Evolutionary conservation across 2,797 vertebrate genomes (phyloP).

Genomic region (Alectoris magna): DNA sequence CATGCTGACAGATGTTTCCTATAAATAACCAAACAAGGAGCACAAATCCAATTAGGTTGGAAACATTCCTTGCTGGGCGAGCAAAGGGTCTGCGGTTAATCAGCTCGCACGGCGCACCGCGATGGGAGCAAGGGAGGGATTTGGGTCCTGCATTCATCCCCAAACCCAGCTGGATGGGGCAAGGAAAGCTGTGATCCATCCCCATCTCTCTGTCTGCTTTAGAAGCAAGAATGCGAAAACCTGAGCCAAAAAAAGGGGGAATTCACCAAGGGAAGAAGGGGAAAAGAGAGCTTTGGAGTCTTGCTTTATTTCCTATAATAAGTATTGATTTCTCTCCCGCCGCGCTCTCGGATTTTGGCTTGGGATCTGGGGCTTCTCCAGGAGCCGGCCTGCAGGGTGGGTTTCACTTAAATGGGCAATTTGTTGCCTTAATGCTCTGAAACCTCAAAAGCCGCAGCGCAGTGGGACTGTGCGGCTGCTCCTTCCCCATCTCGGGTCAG

Average conservation of each 20-base stretch:
- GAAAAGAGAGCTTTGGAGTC: background rate
- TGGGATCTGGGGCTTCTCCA: background rate
- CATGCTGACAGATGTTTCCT: constrained; percentile 8
- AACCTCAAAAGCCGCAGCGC: constrained; percentile 45
- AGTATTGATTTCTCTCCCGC: background rate
- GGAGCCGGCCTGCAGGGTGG: background rate
- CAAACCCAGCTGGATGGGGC: background rate
- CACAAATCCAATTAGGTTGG: constrained; percentile 23
- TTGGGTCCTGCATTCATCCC: accelerated
- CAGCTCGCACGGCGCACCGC: background rate
- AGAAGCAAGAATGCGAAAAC: background rate
- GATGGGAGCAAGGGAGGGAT: background rate
- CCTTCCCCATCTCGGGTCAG: background rate
- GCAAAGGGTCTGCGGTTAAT: background rate
- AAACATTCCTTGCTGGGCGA: background rate
- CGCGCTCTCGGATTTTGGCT: background rate
- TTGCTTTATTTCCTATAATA: background rate
- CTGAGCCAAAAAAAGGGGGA: background rate
- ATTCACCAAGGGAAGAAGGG: background rate
- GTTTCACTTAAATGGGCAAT: background rate
- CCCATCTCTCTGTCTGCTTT: background rate
- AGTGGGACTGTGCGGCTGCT: background rate
- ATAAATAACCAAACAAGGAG: constrained; percentile 15
- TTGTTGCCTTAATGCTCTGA: constrained; percentile 35
- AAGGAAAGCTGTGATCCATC: background rate